Evolutionary conservation across 1,140 invertebrate genomes (phyloP).

Genomic region (Archivesica marissinica): DNA sequence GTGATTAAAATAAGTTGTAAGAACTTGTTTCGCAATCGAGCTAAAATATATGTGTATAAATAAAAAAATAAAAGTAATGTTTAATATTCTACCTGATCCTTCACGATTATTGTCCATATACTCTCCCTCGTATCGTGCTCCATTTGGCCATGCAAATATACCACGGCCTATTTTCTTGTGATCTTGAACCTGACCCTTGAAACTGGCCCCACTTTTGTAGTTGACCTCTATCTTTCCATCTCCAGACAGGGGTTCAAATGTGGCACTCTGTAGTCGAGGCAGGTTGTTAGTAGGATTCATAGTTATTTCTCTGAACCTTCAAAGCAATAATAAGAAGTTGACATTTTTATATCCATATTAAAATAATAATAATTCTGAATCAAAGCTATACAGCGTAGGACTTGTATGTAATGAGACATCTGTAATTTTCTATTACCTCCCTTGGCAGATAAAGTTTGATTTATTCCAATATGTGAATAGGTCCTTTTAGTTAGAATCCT

Average conservation of each 20-base stretch:
- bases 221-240: conserved; percentile 68
- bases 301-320: neutral
- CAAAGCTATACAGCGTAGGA: neutral
- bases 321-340: neutral
- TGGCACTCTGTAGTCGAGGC: conserved; percentile 61
- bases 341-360: neutral
- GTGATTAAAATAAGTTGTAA: too few species aligned
- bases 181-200: conserved; percentile 77
- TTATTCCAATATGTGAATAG: neutral
- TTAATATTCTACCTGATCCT: conserved; percentile 76
- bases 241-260: conserved; percentile 62
- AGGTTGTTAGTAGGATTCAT: conserved; percentile 14
- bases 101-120: conserved; percentile 79
- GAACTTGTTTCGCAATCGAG: too few species aligned
- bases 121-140: conserved; percentile 82
- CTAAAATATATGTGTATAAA: too few species aligned
- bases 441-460: neutral
- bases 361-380: neutral
- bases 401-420: neutral
- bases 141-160: conserved; percentile 82
- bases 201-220: conserved; percentile 82
- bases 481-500: neutral
- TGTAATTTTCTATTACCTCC: neutral
- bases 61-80: too few species aligned
- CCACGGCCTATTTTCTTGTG: conserved; percentile 79